These are phyloP conservation scores for Diplazon laetatorius DNA, from an alignment of 2,888 invertebrate genomes.

Conservation along the genomic window DNA sequence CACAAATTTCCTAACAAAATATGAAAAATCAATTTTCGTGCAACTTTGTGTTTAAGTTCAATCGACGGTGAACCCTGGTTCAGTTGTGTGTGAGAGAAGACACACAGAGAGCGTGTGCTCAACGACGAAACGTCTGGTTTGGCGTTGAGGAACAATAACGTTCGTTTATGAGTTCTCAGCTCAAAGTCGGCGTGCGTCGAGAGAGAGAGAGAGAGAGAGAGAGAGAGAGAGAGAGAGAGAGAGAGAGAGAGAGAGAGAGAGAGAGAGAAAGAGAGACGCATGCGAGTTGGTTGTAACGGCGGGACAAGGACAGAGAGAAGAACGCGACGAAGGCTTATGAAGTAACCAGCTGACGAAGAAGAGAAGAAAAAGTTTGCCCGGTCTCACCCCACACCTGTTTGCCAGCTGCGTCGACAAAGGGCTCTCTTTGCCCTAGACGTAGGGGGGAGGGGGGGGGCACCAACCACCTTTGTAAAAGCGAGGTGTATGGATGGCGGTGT, in stretches of 20 bases:
- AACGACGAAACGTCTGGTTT: background rate
- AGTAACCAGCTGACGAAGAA: slow-evolving; percentile 78
- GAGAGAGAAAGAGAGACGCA: too few relatives aligned
- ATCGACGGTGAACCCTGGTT: background rate
- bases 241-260: too few relatives aligned
- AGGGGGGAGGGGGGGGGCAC: slow-evolving; percentile 53
- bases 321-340: slow-evolving; percentile 63
- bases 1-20: too few relatives aligned
- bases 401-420: slow-evolving; percentile 79
- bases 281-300: slow-evolving; percentile 8
- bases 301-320: slow-evolving; percentile 29
- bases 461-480: slow-evolving; percentile 32
- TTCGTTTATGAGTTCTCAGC: slow-evolving; percentile 30
- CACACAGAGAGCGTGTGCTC: too few relatives aligned
- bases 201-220: too few relatives aligned
- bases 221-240: too few relatives aligned
- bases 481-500: slow-evolving; percentile 9
- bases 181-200: slow-evolving; percentile 21
- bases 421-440: slow-evolving; percentile 69
- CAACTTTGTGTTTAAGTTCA: background rate
- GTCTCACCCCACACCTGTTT: slow-evolving; percentile 77
- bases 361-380: slow-evolving; percentile 42
- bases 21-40: background rate
- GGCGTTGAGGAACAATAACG: slow-evolving; percentile 33
- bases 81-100: background rate